These are phyloP conservation scores for Phaedon cochleariae DNA, from an alignment of 2,888 invertebrate genomes.

Conservation along the genomic window DNA sequence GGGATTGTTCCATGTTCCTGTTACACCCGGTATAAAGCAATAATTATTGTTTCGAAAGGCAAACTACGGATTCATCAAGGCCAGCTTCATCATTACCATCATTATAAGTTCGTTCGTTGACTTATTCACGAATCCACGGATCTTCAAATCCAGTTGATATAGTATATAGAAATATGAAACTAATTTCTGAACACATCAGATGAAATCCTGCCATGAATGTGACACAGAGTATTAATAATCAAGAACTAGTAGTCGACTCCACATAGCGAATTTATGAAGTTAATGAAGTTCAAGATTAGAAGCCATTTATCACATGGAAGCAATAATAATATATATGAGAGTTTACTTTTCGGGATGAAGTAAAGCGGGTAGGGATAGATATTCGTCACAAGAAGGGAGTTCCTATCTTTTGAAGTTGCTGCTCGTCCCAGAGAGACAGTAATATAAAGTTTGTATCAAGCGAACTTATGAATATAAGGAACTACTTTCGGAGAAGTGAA, in stretches of 20 bases:
- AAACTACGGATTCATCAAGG: not conserved
- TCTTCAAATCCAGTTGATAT: not conserved
- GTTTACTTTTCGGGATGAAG: slow-evolving; percentile 44
- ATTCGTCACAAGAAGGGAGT: slow-evolving; percentile 47
- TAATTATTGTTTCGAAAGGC: not conserved
- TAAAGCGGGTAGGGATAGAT: slow-evolving; percentile 39
- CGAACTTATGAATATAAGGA: slow-evolving; percentile 57
- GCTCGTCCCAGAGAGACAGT: slow-evolving; percentile 46
- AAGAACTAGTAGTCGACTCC: slow-evolving; percentile 37
- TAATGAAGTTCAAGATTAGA: slow-evolving; percentile 46
- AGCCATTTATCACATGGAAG: slow-evolving; percentile 45
- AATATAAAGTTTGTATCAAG: slow-evolving; percentile 59
- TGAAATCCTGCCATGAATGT: not conserved
- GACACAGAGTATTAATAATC: slow-evolving; percentile 35
- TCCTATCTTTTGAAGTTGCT: slow-evolving; percentile 49
- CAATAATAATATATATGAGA: slow-evolving; percentile 47
- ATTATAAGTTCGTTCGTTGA: not conserved
- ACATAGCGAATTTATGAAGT: slow-evolving; percentile 43
- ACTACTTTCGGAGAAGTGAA: slow-evolving; percentile 53
- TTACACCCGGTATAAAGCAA: too few relatives aligned
- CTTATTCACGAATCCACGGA: not conserved
- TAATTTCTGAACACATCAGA: not conserved
- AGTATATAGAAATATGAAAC: not conserved
- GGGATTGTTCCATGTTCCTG: too few relatives aligned
- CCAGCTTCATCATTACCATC: not conserved